phyloP scores from a whole-genome alignment of 2,797 vertebrate species.

The Sarcophilus harrisii region DNA sequence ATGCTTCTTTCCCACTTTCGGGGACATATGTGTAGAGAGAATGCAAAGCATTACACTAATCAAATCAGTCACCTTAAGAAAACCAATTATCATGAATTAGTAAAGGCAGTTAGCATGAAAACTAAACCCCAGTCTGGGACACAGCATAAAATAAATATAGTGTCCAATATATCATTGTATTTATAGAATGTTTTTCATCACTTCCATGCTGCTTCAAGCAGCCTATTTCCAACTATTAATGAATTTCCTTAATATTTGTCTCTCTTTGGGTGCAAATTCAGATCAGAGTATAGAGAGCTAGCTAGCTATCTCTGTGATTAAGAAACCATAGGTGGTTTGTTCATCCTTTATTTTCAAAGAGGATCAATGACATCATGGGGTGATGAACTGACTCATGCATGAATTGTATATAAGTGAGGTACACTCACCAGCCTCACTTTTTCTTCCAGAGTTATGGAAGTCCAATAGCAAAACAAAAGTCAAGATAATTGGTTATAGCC shows the following conservation, averaged over 20 bases:
- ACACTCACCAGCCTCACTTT: not conserved
- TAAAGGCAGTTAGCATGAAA: not conserved
- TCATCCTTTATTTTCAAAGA: not conserved
- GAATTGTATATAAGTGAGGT: not conserved
- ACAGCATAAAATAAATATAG: not conserved
- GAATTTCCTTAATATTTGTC: not conserved
- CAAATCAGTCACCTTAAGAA: not conserved
- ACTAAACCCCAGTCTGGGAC: not conserved
- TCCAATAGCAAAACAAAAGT: not conserved
- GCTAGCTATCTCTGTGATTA: not conserved
- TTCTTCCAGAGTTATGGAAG: not conserved
- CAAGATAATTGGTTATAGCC: not conserved
- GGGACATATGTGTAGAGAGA: not conserved
- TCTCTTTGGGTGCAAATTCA: not conserved
- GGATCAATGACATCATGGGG: not conserved
- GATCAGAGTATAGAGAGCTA: not conserved
- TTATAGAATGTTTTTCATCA: not conserved
- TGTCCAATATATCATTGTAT: not conserved
- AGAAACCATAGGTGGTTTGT: not conserved
- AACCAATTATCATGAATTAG: not conserved
- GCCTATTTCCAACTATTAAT: not conserved
- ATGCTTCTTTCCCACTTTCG: not conserved
- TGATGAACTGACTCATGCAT: not conserved
- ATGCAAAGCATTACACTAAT: not conserved
- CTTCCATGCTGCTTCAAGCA: not conserved